Conservation (phyloP, 2,888 invertebrate species). For the Andrena bicolor region DNA sequence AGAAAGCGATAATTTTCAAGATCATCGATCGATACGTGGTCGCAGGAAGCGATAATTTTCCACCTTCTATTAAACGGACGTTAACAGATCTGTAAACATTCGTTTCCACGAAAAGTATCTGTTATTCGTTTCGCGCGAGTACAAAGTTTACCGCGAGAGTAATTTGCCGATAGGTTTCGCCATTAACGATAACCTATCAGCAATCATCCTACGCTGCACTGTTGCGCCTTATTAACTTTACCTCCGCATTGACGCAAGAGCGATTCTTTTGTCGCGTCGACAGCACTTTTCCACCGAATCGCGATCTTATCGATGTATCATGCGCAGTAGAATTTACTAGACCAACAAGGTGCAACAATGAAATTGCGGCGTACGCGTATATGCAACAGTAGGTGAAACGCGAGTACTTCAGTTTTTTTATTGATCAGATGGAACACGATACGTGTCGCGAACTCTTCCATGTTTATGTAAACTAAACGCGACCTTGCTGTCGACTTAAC, state of each 20-base stretch:
- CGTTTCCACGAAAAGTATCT: conserved; percentile 1
- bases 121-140: conserved; percentile 7
- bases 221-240: not conserved
- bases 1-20: not conserved
- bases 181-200: conserved; percentile 23
- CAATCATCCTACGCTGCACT: not conserved
- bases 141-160: conserved; percentile 2
- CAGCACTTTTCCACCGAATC: not conserved
- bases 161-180: conserved; percentile 17
- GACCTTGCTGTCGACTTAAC: too few species aligned
- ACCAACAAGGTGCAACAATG: not conserved
- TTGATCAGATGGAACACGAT: conserved; percentile 1
- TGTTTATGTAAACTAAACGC: too few species aligned
- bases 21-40: not conserved
- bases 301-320: not conserved
- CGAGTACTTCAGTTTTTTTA: conserved; percentile 5
- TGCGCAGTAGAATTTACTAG: not conserved
- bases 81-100: not conserved
- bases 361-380: not conserved
- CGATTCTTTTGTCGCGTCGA: too few species aligned
- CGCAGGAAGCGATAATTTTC: not conserved
- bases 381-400: conserved; percentile 9
- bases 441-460: not conserved
- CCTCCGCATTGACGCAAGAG: too few species aligned
- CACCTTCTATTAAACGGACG: not conserved